These are phyloP conservation scores for Atrina japonica DNA, from an alignment of 2,888 invertebrate species.

Conservation along the genomic window DNA sequence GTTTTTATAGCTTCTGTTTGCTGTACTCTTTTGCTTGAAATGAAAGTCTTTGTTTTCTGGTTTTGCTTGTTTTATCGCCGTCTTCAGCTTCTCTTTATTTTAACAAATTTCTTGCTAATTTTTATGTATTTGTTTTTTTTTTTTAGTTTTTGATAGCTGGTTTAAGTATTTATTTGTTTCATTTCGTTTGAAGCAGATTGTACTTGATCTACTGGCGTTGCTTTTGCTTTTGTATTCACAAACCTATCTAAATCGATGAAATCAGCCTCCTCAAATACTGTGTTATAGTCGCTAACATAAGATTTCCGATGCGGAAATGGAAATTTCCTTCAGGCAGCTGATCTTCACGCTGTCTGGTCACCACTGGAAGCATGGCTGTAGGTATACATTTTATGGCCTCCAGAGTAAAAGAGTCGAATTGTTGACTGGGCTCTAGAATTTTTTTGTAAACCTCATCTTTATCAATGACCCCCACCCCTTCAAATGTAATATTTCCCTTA, in stretches of 20 bases:
- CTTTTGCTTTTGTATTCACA: background rate
- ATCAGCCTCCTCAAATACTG: background rate
- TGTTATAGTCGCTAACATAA: background rate
- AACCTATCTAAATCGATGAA: background rate
- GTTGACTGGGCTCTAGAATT: too few species aligned
- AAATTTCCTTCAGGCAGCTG: conserved; percentile 6
- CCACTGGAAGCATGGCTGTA: background rate
- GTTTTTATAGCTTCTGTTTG: too few species aligned
- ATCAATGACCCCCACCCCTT: background rate
- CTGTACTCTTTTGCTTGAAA: too few species aligned
- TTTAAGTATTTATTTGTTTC: conserved; percentile 3
- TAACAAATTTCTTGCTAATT: conserved; percentile 5
- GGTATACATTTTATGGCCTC: background rate
- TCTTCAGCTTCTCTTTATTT: conserved; percentile 5
- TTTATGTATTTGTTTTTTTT: too few species aligned
- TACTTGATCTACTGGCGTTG: too few species aligned
- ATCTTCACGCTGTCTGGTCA: conserved; percentile 2
- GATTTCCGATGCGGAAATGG: background rate
- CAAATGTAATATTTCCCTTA: conserved; percentile 1
- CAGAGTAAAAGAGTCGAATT: too few species aligned
- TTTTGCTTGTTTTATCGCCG: background rate
- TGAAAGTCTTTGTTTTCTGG: too few species aligned
- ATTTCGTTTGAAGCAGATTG: conserved; percentile 9
- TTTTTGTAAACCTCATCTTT: conserved; percentile 3
- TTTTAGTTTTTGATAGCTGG: conserved; percentile 1